Evolutionary conservation across 2,797 vertebrate genomes (phyloP), one percentile per base, ranked within the genome.

Genomic region (Parambassis ranga): DNA sequence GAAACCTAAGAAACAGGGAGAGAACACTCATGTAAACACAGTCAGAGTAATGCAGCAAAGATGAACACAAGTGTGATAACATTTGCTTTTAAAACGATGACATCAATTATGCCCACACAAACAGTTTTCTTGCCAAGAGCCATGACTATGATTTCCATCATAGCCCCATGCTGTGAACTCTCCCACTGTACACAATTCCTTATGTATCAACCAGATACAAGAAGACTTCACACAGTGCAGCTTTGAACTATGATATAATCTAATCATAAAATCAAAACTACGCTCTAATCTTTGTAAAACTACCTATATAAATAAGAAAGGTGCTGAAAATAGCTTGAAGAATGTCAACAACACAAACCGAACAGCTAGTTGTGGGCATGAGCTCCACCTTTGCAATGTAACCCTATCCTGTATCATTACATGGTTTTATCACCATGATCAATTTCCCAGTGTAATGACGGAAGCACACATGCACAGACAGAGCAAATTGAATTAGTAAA

Each of bases 1-100:
- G 43, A 69, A 60, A 73, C 77, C 85, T 82, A 36, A 42, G 30
- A 66, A 69, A 77, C 4, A 52, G 7, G 6, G 6, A 58, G 7
- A 70, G 30, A 77, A 44, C 57, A 16, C 3, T 48, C 15, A 52
- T 24, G 16, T 53, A 10, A 63, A 38, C 23, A 62, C 6, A 9
- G 5, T 18, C 26, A 58, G 10, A 62, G 27, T 6, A 23, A 61
- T 7, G 55, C 7, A 11, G 7, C 23, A 20, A 23, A 8, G 11
- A 60, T 57, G 20, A 48, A 33, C 15, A 19, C 20, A 37, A 46
- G 23, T 38, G 23, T 15, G 16, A 66, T 13, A 39, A 44, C 22
- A 52, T 35, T 51, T 47, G 49, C 14, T 66, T 44, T 14, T 48
- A 24, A 59, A 51, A 42, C 3, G 2, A 58, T 13, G n/a, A 26